These are phyloP conservation scores for Lasioglossum albipes DNA, from an alignment of 1,140 invertebrate species.

Conservation along the genomic window DNA sequence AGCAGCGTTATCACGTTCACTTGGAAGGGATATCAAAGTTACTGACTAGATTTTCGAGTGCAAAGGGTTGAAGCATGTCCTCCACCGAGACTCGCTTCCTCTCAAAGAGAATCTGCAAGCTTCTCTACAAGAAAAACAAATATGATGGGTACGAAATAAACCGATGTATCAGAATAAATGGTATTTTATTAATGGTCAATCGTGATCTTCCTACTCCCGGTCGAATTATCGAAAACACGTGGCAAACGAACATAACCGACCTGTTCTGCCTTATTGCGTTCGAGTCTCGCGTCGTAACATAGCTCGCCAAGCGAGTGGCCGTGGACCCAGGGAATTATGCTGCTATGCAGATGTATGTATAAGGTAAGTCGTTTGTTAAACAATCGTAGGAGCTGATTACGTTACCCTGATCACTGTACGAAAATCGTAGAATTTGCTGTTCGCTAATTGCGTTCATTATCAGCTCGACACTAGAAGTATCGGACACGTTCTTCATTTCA, in stretches of 20 bases:
- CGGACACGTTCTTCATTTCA: too few species aligned
- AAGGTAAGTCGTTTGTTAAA: background rate
- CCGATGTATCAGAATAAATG: slow-evolving; percentile 70
- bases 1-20: too few species aligned
- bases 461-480: too few species aligned
- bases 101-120: background rate
- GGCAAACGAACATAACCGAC: slow-evolving; percentile 9
- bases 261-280: background rate
- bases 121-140: background rate
- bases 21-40: too few species aligned
- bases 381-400: background rate
- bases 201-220: slow-evolving; percentile 37
- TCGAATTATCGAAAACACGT: slow-evolving; percentile 26
- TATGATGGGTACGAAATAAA: slow-evolving; percentile 57
- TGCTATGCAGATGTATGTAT: background rate
- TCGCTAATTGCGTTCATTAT: too few species aligned
- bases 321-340: background rate
- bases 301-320: background rate
- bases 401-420: slow-evolving; percentile 7
- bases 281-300: background rate
- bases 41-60: too few species aligned
- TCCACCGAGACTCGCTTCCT: too few species aligned
- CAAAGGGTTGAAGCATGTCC: too few species aligned
- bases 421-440: background rate
- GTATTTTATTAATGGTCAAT: slow-evolving; percentile 70